These are phyloP conservation scores for Mesorhabditis sp. DNA, from an alignment of 2,888 invertebrate species.

Conservation along the genomic window DNA sequence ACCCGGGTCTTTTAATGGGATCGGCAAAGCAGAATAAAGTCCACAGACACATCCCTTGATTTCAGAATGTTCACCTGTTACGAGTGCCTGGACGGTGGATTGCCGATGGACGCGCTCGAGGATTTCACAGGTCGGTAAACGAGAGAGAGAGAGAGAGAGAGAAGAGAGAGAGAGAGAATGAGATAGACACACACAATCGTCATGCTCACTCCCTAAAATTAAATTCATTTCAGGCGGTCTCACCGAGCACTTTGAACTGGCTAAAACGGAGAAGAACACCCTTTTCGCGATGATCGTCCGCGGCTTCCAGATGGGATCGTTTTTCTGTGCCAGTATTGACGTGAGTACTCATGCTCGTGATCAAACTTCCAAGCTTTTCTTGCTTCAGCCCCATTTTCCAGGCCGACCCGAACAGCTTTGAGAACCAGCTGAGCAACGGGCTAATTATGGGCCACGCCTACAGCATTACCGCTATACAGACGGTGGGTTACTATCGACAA, in stretches of 20 bases:
- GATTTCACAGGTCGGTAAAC: conserved; percentile 74
- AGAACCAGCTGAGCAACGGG: conserved; percentile 65
- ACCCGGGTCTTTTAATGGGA: not conserved
- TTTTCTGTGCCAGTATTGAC: conserved; percentile 92
- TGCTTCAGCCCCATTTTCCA: conserved; percentile 8
- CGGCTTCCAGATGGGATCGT: conserved; percentile 80
- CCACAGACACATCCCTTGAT: not conserved
- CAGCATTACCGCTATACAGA: conserved; percentile 72
- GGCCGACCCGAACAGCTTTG: conserved; percentile 24
- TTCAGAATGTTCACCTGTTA: conserved; percentile 67
- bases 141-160: too few relatives aligned
- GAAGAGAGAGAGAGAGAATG: too few relatives aligned
- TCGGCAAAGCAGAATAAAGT: conserved; percentile 3
- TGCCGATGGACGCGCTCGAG: conserved; percentile 96
- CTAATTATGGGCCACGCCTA: conserved; percentile 88
- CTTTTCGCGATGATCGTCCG: conserved; percentile 78
- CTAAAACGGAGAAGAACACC: conserved; percentile 19
- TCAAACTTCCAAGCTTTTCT: not conserved
- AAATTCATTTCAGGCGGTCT: conserved; percentile 45
- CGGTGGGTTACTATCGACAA: conserved; percentile 9
- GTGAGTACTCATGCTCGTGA: conserved; percentile 42
- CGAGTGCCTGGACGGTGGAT: conserved; percentile 91
- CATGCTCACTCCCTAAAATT: too few relatives aligned
- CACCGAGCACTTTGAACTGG: conserved; percentile 67
- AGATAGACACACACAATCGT: too few relatives aligned